Percentiles rank a stretch among this genome's conserved stretches.
phyloP scores from a whole-genome alignment of 2,113 vertebrate genomes.

The Peromyscus maniculatus region DNA sequence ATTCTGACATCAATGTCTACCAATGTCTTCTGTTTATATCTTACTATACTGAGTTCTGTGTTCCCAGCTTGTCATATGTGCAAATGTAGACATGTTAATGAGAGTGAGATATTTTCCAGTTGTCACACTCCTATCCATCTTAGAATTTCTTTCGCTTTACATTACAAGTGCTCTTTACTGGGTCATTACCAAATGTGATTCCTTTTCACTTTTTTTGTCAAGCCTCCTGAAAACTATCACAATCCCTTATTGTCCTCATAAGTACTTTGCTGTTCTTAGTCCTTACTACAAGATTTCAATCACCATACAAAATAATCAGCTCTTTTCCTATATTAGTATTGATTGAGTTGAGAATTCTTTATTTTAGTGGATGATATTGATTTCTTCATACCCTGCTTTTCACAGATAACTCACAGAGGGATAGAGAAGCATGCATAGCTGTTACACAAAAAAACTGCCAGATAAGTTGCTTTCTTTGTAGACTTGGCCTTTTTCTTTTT shows the following conservation, averaged over 20 bases:
- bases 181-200: background rate
- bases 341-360: too few species aligned
- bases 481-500: too few species aligned
- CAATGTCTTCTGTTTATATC: background rate
- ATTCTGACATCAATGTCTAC: background rate
- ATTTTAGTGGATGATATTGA: background rate
- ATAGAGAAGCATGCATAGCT: fast-evolving
- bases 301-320: background rate
- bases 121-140: background rate
- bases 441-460: too few species aligned
- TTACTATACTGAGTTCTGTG: too few species aligned
- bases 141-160: background rate
- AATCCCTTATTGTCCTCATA: background rate
- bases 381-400: background rate
- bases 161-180: background rate
- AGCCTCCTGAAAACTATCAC: background rate
- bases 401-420: fast-evolving
- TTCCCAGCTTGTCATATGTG: fast-evolving
- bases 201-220: background rate
- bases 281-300: background rate
- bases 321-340: background rate
- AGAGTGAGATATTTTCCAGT: background rate
- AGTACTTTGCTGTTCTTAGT: background rate
- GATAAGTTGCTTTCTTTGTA: background rate
- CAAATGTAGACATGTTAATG: fast-evolving